Base-by-base conservation (phyloP, 2,888 invertebrate species). In the Tortrix viridana region DNA sequence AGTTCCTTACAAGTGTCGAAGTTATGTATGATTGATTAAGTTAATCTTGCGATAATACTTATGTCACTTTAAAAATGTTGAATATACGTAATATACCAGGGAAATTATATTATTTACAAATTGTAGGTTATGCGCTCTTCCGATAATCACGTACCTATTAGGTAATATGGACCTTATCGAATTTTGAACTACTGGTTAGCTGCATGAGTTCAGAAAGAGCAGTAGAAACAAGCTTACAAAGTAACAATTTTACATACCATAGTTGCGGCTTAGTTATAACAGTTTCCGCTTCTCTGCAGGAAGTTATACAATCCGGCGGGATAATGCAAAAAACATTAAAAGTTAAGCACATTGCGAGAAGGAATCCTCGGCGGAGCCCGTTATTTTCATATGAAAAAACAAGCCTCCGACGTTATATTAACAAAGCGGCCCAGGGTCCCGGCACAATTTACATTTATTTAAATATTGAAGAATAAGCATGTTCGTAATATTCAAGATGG, bases 391-490 rank as follows among this genome's bases (percentile, higher is more conserved):
- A 77, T 73, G 71, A 75, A 82, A 82, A 80, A 78, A 77, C 61
- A 60, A 65, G 73, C 65, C 67, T 70, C 68, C 47, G 53, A 53
- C 58, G 20, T 58, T 64, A 41, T 59, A 64, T 59, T 54, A 58
- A 60, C 54, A 59, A 65, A 55, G 56, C 71, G 75, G 69, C 82
- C 76, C 84, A 72, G 65, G 75, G 81, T 70, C 84, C 84, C 84
- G 68, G 74, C 72, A 80, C 84, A 84, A 86, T 84, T 84, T 84
- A 78, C 80, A 84, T 82, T 82, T 77, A 74, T 80, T 82, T 84
- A 80, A 85, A 84, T 84, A 82, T 81, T 84, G 73, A 78, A 80
- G 72, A 77, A 77, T 75, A 76, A 74, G 72, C 69, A 75, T 70
- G 72, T 69, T 71, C 57, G 73, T 73, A 71, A 74, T 73, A 71